phyloP scores from a whole-genome alignment of 2,113 vertebrate species.

The Heteronetta atricapilla region DNA sequence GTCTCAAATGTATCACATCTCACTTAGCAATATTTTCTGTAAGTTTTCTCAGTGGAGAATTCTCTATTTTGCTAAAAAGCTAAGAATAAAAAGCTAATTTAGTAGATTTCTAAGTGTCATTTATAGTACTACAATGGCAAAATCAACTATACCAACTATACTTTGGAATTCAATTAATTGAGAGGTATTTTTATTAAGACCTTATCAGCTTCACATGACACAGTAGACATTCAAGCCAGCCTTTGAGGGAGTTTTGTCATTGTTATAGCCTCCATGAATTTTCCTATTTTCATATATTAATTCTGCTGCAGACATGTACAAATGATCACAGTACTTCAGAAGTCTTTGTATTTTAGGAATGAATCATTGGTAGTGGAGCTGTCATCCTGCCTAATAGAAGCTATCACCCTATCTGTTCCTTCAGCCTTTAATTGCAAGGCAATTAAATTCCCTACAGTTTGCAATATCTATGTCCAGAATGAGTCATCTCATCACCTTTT shows the following conservation, averaged over 20 bases:
- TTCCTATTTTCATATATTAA: constrained; percentile 4
- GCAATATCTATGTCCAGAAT: constrained; percentile 8
- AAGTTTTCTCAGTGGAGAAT: background rate
- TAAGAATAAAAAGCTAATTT: background rate
- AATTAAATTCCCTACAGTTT: constrained; percentile 43
- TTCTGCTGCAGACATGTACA: background rate
- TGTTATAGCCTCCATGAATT: background rate
- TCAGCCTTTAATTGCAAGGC: constrained; percentile 18
- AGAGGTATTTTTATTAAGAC: background rate
- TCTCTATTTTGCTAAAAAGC: background rate
- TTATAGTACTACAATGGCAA: background rate
- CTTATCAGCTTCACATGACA: background rate
- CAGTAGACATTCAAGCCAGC: background rate
- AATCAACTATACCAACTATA: background rate
- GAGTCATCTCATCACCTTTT: background rate
- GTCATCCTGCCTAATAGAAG: background rate
- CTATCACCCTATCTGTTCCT: background rate
- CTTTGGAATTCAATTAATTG: background rate
- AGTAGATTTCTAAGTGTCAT: background rate
- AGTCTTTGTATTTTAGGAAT: background rate
- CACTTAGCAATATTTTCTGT: background rate
- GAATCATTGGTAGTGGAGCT: background rate
- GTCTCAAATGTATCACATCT: background rate
- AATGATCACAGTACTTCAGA: background rate
- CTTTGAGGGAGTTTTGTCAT: background rate